Conservation (phyloP, 2,113 vertebrate species). For the Catagonus wagneri region DNA sequence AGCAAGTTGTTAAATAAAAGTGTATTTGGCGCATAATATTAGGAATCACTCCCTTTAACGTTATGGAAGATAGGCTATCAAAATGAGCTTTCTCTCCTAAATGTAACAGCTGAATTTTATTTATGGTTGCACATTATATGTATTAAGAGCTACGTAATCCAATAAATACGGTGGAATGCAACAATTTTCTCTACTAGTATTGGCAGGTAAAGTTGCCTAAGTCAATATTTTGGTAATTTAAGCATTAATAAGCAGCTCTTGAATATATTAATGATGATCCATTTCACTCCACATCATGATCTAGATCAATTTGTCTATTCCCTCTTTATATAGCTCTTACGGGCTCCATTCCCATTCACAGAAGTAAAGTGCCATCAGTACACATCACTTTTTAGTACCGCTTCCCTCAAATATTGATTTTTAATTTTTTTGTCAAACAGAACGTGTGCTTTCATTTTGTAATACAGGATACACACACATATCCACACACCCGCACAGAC, state of each 20-base stretch:
- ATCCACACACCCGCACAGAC: background rate
- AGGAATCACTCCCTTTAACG: slow-evolving; percentile 61
- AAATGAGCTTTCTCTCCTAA: slow-evolving; percentile 69
- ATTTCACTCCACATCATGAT: slow-evolving; percentile 67
- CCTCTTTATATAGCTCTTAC: slow-evolving; percentile 71
- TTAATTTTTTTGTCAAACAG: slow-evolving; percentile 79
- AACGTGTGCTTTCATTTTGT: slow-evolving; percentile 60
- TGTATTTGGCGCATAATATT: slow-evolving; percentile 70
- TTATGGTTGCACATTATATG: slow-evolving; percentile 67
- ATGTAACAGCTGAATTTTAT: slow-evolving; percentile 71
- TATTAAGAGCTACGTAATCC: slow-evolving; percentile 50
- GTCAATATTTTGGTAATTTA: slow-evolving; percentile 78
- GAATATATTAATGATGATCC: slow-evolving; percentile 77
- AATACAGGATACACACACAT: background rate
- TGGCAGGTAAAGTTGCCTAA: slow-evolving; percentile 67
- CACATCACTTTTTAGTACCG: slow-evolving; percentile 65
- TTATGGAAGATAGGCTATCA: slow-evolving; percentile 62
- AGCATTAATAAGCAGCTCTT: slow-evolving; percentile 65
- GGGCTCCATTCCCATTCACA: slow-evolving; percentile 57
- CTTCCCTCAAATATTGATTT: slow-evolving; percentile 81
- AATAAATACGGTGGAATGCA: slow-evolving; percentile 61
- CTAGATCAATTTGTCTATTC: slow-evolving; percentile 70
- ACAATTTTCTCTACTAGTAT: slow-evolving; percentile 63
- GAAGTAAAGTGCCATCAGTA: slow-evolving; percentile 59
- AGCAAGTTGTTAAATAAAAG: slow-evolving; percentile 75